phyloP scores from a whole-genome alignment of 1,140 invertebrate genomes.

The Zeugodacus cucurbitae region DNA sequence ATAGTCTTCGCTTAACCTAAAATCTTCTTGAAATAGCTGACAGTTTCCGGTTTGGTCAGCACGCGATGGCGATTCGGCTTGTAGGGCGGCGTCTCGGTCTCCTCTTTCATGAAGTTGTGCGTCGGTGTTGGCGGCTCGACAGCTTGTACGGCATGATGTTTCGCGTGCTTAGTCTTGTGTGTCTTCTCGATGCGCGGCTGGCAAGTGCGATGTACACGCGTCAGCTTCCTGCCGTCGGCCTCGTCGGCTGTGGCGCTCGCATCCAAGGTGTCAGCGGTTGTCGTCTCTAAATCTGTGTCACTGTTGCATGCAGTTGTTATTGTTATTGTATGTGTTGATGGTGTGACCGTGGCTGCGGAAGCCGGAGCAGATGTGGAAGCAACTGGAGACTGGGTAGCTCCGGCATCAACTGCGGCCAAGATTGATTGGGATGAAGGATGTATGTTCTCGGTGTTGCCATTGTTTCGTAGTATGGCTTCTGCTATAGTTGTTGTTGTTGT shows the following conservation, averaged over 20 bases:
- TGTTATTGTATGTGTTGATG: neutral
- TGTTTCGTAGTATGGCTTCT: neutral
- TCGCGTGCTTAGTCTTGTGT: conserved; percentile 3
- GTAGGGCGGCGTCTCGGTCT: conserved; percentile 58
- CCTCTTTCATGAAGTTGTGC: conserved; percentile 60
- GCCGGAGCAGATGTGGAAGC: neutral
- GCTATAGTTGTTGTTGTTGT: neutral
- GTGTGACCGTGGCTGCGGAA: neutral
- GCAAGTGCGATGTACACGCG: conserved; percentile 24
- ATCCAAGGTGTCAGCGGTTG: neutral
- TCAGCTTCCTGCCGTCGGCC: neutral
- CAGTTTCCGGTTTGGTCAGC: conserved; percentile 65
- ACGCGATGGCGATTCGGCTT: conserved; percentile 65
- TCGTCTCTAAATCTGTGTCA: neutral
- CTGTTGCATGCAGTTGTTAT: conserved; percentile 15
- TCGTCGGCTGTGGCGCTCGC: neutral
- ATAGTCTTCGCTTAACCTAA: conserved; percentile 53
- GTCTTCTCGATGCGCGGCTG: conserved; percentile 20
- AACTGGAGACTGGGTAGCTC: neutral
- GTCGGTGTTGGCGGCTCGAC: conserved; percentile 49
- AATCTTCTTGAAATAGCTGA: conserved; percentile 66
- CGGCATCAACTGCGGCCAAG: neutral
- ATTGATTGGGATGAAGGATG: neutral
- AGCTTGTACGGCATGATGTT: conserved; percentile 26
- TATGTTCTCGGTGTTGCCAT: too few relatives aligned